Evolutionary conservation across 35 echinoderm and acorn worm genomes (phyloP).

Genomic region (Chiridota heheva): DNA sequence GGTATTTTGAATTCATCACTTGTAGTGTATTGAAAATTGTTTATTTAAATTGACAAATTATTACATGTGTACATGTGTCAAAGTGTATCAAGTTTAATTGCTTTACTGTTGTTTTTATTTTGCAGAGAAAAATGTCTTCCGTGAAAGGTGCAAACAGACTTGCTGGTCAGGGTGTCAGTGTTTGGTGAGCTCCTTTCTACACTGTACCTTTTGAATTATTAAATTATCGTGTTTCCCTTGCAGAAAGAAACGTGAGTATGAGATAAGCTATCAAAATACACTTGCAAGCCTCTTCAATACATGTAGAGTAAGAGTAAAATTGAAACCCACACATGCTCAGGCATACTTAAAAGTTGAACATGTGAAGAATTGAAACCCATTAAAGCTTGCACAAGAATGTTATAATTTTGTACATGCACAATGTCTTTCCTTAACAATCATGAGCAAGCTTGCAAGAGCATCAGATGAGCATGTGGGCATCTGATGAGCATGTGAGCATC

Average conservation of each 20-base stretch:
- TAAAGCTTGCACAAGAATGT: too few species aligned
- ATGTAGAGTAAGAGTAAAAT: not conserved
- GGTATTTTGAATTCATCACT: too few species aligned
- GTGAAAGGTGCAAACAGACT: slow-evolving; percentile 38
- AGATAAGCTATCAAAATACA: not conserved
- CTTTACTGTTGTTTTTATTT: not conserved
- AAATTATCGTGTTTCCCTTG: not conserved
- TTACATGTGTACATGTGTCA: too few species aligned
- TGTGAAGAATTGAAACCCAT: not conserved
- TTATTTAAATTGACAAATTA: too few species aligned
- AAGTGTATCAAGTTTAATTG: slow-evolving; percentile 9
- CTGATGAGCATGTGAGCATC: too few species aligned
- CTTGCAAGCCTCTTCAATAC: not conserved
- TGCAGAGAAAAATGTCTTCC: slow-evolving; percentile 47
- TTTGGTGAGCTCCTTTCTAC: slow-evolving; percentile 26
- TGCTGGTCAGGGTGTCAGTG: slow-evolving; percentile 25
- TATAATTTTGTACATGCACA: too few species aligned
- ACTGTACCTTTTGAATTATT: not conserved
- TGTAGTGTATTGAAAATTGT: too few species aligned
- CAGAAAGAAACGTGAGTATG: not conserved
- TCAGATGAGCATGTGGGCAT: too few species aligned
- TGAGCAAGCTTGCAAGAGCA: too few species aligned
- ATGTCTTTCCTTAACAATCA: too few species aligned
- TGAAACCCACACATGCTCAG: not conserved
- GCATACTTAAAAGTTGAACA: not conserved